These are phyloP conservation scores for Cherax quadricarinatus DNA, from an alignment of 1,140 invertebrate genomes.

Conservation along the genomic window DNA sequence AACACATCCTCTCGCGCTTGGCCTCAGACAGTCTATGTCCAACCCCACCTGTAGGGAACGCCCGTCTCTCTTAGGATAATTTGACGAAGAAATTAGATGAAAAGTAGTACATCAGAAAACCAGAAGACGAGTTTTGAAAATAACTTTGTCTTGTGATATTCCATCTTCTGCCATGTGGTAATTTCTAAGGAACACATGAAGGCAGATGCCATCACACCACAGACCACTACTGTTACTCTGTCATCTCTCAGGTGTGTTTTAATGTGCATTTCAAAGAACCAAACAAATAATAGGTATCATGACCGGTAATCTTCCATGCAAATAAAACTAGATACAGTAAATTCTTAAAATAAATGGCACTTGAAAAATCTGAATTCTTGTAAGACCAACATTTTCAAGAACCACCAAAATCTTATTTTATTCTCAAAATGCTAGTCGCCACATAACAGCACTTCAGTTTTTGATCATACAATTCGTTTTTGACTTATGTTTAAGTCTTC, in stretches of 20 bases:
- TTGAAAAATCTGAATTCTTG: too few relatives aligned
- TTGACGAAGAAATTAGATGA: constrained; percentile 1
- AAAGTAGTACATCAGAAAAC: constrained; percentile 16
- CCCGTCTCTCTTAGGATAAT: constrained; percentile 50
- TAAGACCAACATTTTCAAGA: too few relatives aligned
- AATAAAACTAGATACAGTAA: neutral
- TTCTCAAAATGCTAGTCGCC: too few relatives aligned
- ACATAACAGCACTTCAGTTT: too few relatives aligned
- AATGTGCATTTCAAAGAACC: neutral
- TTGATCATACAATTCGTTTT: too few relatives aligned
- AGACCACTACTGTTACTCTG: constrained; percentile 50
- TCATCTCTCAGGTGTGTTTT: constrained; percentile 26
- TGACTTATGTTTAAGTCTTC: too few relatives aligned
- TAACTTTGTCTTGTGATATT: constrained; percentile 10
- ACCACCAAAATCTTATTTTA: too few relatives aligned
- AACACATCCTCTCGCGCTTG: constrained; percentile 36
- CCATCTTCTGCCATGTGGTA: neutral
- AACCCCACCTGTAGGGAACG: constrained; percentile 55
- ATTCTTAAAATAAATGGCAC: too few relatives aligned
- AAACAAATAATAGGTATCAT: neutral
- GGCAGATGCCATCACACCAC: neutral
- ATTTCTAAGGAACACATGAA: neutral
- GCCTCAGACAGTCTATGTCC: constrained; percentile 41
- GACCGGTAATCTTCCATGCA: neutral
- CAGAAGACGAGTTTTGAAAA: neutral